phyloP scores from a whole-genome alignment of 1,140 invertebrate species.

The Bombus consobrinus region DNA sequence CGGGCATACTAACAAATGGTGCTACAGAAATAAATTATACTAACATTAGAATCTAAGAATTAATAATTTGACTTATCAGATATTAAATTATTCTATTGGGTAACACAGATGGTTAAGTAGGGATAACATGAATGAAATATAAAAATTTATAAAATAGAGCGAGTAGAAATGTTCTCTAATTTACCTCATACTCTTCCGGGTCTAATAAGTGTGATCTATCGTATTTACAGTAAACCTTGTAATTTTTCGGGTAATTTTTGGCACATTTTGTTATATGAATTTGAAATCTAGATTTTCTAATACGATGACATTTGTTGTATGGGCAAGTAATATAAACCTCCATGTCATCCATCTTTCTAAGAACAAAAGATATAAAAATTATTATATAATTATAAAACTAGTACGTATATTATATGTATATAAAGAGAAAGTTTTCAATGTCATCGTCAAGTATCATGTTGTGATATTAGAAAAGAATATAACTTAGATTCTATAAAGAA shows the following conservation, averaged over 20 bases:
- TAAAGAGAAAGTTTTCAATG: background rate
- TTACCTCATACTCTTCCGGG: background rate
- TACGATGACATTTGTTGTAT: conserved; percentile 32
- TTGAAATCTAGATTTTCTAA: conserved; percentile 2
- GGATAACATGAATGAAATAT: too few species aligned
- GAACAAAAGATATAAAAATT: background rate
- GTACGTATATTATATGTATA: background rate
- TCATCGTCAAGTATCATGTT: background rate
- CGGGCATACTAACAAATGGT: conserved; percentile 27
- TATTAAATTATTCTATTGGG: background rate
- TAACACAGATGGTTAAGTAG: background rate
- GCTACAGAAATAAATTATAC: conserved; percentile 24
- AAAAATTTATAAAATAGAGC: background rate
- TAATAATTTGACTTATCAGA: background rate
- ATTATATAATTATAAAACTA: background rate
- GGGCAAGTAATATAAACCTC: conserved; percentile 25
- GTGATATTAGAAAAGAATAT: too few species aligned
- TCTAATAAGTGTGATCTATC: conserved; percentile 22
- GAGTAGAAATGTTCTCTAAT: background rate
- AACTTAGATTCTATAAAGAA: too few species aligned
- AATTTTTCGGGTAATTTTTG: background rate
- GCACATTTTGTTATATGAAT: conserved; percentile 38
- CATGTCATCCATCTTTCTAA: background rate
- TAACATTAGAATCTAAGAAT: background rate
- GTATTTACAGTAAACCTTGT: conserved; percentile 10